Evolutionary conservation across 1,140 invertebrate genomes (phyloP).

Genomic region (Magallana angulata): DNA sequence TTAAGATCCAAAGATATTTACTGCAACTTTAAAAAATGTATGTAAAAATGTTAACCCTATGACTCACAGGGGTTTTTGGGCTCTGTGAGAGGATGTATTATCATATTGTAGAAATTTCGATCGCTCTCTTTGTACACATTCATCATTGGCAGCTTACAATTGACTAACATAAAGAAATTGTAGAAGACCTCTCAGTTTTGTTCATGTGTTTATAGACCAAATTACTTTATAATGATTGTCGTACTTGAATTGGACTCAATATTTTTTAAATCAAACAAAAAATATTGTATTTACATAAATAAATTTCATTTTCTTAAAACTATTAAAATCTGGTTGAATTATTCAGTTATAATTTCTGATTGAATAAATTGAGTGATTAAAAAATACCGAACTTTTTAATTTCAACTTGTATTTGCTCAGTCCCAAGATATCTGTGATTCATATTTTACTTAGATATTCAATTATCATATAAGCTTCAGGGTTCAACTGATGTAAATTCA

Average conservation of each 20-base stretch:
- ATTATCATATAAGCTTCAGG: too few species aligned
- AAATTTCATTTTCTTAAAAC: too few species aligned
- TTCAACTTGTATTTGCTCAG: not conserved
- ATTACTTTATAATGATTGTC: not conserved
- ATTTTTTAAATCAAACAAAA: not conserved
- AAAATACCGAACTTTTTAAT: not conserved
- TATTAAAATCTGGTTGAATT: not conserved
- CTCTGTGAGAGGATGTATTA: conserved; percentile 34
- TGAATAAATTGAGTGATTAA: not conserved
- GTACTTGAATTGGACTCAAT: not conserved
- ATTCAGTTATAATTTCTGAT: not conserved
- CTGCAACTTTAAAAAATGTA: too few species aligned
- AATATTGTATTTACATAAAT: too few species aligned
- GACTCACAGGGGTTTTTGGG: not conserved
- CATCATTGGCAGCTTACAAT: not conserved
- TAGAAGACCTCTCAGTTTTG: conserved; percentile 15
- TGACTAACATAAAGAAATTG: too few species aligned
- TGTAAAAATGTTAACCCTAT: too few species aligned
- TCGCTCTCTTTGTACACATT: not conserved
- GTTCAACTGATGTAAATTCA: too few species aligned
- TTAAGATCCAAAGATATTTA: not conserved
- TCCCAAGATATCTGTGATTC: too few species aligned
- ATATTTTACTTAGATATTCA: too few species aligned
- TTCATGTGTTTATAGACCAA: not conserved
- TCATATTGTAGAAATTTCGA: conserved; percentile 34